Conservation (phyloP, 2,888 invertebrate genomes). For the Calliscelio sp. region DNA sequence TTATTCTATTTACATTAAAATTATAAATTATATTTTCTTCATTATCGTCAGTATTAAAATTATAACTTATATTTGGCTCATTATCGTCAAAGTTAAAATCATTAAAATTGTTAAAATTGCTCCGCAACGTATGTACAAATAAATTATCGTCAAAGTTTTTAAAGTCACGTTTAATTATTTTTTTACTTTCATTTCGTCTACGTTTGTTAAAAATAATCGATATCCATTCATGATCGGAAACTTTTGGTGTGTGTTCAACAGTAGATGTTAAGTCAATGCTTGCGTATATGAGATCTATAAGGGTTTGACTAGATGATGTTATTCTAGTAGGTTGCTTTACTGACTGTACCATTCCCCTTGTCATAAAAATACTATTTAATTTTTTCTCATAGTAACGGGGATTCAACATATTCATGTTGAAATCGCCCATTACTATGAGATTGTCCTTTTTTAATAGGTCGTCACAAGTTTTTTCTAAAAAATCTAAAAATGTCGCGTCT, state of each 20-base stretch:
- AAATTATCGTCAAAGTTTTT: slow-evolving; percentile 33
- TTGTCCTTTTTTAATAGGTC: background rate
- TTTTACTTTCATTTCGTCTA: slow-evolving; percentile 4
- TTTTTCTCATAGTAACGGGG: slow-evolving; percentile 19
- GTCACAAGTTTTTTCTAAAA: slow-evolving; percentile 20
- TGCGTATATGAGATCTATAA: slow-evolving; percentile 15
- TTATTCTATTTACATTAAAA: background rate
- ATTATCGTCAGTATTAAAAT: background rate
- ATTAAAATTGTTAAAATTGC: slow-evolving; percentile 38
- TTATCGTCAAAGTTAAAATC: slow-evolving; percentile 29
- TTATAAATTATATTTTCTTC: background rate
- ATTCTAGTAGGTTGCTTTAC: background rate
- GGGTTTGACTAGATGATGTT: background rate
- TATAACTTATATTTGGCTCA: slow-evolving; percentile 20
- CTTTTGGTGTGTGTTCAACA: slow-evolving; percentile 34
- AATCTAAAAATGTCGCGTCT: slow-evolving; percentile 8
- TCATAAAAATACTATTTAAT: slow-evolving; percentile 23
- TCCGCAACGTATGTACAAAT: slow-evolving; percentile 12
- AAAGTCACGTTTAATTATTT: slow-evolving; percentile 32
- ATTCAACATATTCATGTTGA: slow-evolving; percentile 42
- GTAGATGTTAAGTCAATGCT: background rate
- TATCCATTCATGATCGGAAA: slow-evolving; percentile 49
- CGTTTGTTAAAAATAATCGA: slow-evolving; percentile 20
- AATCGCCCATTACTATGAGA: slow-evolving; percentile 38
- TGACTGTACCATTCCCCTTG: slow-evolving; percentile 16